Evolutionary conservation across 2,797 vertebrate species (phyloP).

Genomic region (Spondyliosoma cantharus): DNA sequence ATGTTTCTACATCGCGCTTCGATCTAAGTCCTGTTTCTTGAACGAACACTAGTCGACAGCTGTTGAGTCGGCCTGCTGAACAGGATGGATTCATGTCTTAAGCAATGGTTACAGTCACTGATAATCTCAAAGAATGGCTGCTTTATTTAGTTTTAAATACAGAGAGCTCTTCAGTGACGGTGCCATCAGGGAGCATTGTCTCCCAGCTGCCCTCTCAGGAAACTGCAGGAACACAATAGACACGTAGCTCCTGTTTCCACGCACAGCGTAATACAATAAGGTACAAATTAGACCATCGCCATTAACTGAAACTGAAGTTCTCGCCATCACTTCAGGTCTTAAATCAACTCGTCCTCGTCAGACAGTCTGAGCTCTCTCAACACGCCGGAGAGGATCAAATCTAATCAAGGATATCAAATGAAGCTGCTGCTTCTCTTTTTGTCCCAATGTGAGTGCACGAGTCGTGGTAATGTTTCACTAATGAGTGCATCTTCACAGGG

Average conservation of each 20-base stretch:
- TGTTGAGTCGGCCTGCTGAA: neutral
- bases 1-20: neutral
- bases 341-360: slow-evolving; percentile 53
- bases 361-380: slow-evolving; percentile 50
- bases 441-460: slow-evolving; percentile 9
- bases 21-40: neutral
- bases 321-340: slow-evolving; percentile 27
- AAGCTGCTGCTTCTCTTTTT: slow-evolving; percentile 40
- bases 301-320: slow-evolving; percentile 46
- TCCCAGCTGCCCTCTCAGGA: slow-evolving; percentile 30
- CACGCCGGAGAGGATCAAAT: slow-evolving; percentile 49
- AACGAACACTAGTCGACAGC: neutral
- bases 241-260: slow-evolving; percentile 52
- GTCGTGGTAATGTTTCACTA: slow-evolving; percentile 51
- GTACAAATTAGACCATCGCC: slow-evolving; percentile 56
- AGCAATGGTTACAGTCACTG: neutral
- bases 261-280: slow-evolving; percentile 64
- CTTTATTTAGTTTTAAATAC: slow-evolving; percentile 1
- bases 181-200: slow-evolving; percentile 36
- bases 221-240: slow-evolving; percentile 55
- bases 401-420: slow-evolving; percentile 69
- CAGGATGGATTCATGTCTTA: neutral
- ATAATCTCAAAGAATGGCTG: neutral
- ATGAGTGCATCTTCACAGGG: slow-evolving; percentile 46
- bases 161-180: neutral